Base-by-base conservation (phyloP, 2,113 vertebrate species). In the Bufo bufo region DNA sequence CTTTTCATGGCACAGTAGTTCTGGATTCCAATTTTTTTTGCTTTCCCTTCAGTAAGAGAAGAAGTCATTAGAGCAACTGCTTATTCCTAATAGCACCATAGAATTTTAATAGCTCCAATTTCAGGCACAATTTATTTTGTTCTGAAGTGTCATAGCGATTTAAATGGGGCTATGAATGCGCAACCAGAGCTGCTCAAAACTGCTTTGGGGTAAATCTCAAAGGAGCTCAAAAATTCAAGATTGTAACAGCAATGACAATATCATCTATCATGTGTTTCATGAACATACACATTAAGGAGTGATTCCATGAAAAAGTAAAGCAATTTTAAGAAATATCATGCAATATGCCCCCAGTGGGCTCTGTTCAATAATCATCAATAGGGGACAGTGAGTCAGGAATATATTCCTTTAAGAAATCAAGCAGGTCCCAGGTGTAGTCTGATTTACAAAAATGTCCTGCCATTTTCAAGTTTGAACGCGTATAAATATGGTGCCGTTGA, bases 111-210 rank as follows among this genome's bases (percentile, higher is more conserved):
- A 89, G 90, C 89, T 77, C 78, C 63, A 81, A 72, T 91, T 94
- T 93, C 82, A 91, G 90, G 77, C 43, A 90, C 63, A 80, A 63
- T 92, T 93, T 93, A 11, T 86, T 90, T 92, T 91, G 86, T 92
- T 85, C 59, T 91, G 74, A 91, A 85, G 66, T 89, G 69, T 90
- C 85, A 91, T 89, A 72, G 58, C 17, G 89, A 59, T 90, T 94
- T 91, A 90, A 92, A 90, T 81, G n/a, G 85, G 80, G 59, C 74
- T 91, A 90, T 91, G 91, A 49, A 75, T 47, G 79, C 65, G 47
- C 74, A 88, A 59, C 83, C 84, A 82, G 16, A 90, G 85, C 90
- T 56, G n/a, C 91, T 69, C 86, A 90, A 89, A 93, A 90, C 56
- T 82, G 71, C 49, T 90, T 88, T 82, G 69, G 43, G 81, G 20